Evolutionary conservation across 2,113 vertebrate species (phyloP).

Genomic region (Phyllopteryx taeniolatus): DNA sequence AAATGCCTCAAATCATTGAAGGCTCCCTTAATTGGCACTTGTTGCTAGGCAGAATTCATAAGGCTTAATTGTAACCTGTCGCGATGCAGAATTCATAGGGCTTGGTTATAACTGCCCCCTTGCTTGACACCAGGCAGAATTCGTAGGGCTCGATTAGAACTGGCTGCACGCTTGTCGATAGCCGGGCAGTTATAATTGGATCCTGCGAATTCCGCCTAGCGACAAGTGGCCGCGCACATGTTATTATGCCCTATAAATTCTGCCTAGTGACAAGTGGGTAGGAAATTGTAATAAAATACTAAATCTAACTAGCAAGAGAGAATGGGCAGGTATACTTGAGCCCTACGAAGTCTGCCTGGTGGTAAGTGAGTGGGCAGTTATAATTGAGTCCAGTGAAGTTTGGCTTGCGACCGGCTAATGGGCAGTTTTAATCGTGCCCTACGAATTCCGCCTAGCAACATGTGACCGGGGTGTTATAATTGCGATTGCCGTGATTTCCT

Average conservation of each 20-base stretch:
- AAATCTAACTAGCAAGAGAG: background rate
- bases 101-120: background rate
- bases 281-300: background rate
- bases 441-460: background rate
- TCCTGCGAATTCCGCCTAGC: no score
- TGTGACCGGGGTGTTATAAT: background rate
- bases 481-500: background rate
- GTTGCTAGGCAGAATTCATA: background rate
- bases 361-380: background rate
- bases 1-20: no score
- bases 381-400: background rate
- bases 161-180: no score
- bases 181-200: no score
- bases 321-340: background rate
- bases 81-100: background rate
- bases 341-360: background rate
- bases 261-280: no score
- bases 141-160: no score
- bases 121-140: no score
- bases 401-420: no score
- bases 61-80: background rate
- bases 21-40: background rate
- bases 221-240: no score
- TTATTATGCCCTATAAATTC: no score
- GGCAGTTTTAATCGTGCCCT: background rate